Conservation (phyloP, 2,888 invertebrate species). For the Allygus modestus region DNA sequence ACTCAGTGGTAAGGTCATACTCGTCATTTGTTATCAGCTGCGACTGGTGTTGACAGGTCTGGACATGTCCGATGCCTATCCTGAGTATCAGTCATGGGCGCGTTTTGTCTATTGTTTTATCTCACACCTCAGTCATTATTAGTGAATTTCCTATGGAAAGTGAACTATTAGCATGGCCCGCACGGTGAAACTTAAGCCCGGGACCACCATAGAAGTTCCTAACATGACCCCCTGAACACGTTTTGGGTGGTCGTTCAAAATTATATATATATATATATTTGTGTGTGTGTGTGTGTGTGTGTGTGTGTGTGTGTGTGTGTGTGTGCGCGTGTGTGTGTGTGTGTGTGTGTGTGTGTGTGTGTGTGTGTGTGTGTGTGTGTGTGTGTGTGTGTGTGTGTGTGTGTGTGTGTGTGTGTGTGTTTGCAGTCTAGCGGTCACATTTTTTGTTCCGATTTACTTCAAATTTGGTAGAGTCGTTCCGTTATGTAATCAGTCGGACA, state of each 20-base stretch:
- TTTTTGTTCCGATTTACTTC: no score
- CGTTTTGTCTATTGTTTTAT: neutral
- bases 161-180: no score
- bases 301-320: constrained; percentile 6
- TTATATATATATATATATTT: no score
- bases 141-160: no score
- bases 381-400: constrained; percentile 27
- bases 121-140: no score
- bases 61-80: neutral
- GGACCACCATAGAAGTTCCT: no score
- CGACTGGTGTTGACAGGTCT: neutral
- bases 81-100: neutral
- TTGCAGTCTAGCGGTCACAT: no score
- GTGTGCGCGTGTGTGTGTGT: constrained; percentile 9
- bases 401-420: constrained; percentile 17
- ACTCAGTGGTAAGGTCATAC: neutral
- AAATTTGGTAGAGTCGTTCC: no score
- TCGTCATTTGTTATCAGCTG: neutral
- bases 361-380: constrained; percentile 27
- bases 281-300: neutral
- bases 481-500: no score
- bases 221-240: no score
- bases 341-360: constrained; percentile 27
- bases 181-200: no score
- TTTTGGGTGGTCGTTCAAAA: no score